Base-by-base conservation (phyloP, 2,797 vertebrate species). In the Vultur gryphus region DNA sequence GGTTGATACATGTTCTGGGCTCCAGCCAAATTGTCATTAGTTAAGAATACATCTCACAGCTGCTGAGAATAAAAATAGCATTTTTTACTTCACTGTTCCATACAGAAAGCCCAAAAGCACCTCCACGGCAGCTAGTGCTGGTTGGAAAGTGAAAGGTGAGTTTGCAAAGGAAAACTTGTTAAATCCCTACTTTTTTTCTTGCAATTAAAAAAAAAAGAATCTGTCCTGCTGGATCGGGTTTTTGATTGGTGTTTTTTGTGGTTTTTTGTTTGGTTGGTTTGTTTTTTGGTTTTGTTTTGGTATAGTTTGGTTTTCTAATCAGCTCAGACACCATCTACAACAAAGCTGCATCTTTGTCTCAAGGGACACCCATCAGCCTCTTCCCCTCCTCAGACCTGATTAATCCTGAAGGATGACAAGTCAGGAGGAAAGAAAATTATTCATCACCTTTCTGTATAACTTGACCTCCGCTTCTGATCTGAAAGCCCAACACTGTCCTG, bases 1-100 rank as follows among this genome's bases (percentile, higher is more conserved):
- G 26, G 6, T 2, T 62, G 78, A 55, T 77, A 87, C 41, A 28
- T 39, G 11, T 76, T 83, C 72, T 81, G 78, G 92, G 35, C 59
- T 87, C 58, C 94, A 96, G 87, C 76, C 88, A 91, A 59, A 87
- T 85, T 79, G 82, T 55, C 62, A 85, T 93, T 87, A 91, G 66
- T 82, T 90, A 83, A 75, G 83, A 91, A 91, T 81, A 89, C 76
- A 81, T 84, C 66, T 89, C 43, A 46, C 71, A 89, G 65, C 89
- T 97, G 82, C 62, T 86, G 89, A 78, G 67, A 66, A 71, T 91
- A 90, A 87, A 96, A 94, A 80, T 28, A 81, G 39, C 39, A n/a
- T 8, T 64, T 87, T 83, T 87, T 46, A 48, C 19, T 80, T 92
- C 54, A 29, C 46, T 51, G 4, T 64, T 73, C 44, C 2, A 2